Conservation (phyloP, 2,113 vertebrate species). For the Pterophyllum scalare region DNA sequence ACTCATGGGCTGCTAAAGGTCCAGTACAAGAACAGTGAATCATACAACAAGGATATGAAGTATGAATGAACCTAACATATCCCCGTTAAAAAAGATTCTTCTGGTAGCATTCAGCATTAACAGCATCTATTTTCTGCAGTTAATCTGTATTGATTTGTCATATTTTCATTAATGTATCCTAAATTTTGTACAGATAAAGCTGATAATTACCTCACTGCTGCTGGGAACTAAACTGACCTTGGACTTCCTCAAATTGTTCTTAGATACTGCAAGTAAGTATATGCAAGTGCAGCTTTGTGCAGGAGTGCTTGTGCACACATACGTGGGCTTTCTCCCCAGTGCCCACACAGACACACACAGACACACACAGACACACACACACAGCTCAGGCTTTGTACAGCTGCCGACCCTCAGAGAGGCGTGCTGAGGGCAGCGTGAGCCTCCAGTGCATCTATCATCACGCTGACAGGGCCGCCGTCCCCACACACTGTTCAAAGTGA, state of each 20-base stretch:
- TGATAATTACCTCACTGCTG: background rate
- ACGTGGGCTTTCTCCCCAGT: background rate
- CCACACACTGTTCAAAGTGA: conserved; percentile 79
- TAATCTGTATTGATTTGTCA: fast-evolving
- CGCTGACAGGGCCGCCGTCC: conserved; percentile 68
- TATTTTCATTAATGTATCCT: background rate
- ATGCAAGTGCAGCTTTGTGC: background rate
- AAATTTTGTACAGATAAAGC: fast-evolving
- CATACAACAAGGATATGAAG: background rate
- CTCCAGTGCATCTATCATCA: conserved; percentile 77
- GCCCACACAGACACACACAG: conserved; percentile 20
- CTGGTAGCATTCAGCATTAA: fast-evolving
- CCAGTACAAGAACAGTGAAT: background rate
- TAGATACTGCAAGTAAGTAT: fast-evolving
- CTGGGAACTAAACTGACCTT: fast-evolving
- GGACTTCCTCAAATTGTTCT: background rate
- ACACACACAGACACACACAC: conserved; percentile 26
- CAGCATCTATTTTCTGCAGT: background rate
- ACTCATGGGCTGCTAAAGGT: no score
- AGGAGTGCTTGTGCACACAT: background rate
- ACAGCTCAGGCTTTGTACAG: conserved; percentile 48
- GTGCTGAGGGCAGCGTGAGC: conserved; percentile 64
- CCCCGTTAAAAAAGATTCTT: fast-evolving
- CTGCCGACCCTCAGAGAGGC: conserved; percentile 69
- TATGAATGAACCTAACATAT: background rate